Evolutionary conservation across 2,113 vertebrate genomes (phyloP), one percentile per base, ranked within the genome.

Genomic region (Vanacampus margaritifer): DNA sequence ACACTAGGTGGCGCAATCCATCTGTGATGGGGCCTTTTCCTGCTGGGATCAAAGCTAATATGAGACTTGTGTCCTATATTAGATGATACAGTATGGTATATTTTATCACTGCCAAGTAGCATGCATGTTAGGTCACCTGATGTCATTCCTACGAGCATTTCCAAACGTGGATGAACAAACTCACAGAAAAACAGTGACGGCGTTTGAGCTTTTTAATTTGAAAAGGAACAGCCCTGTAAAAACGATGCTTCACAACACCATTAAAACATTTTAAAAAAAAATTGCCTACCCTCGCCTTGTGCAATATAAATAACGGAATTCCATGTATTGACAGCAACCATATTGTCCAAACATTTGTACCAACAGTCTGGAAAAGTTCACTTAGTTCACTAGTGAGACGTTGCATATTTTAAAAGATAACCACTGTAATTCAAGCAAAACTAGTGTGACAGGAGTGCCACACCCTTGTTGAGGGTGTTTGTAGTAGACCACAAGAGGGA

Each of bases 1-100:
- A 65, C 89, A 78, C 79, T 70, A 89, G 90, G 64, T 84, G 86
- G 84, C 75, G 70, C 59, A 26, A 67, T 5, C 69, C 8, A 37
- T 32, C 28, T 57, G 50, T 60, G 32, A 7, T 19, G 7, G 16
- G 5, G 14, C 45, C 19, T 60, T 16, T 13, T 56, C 48, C 48
- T 19, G 5, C 45, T 46, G 45, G 7, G 6, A 3, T n/a, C 9
- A 23, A 10, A 23, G 12, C 39, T 41, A 41, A 12, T 41, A 41
- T 13, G 39, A 4, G 39, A 51, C 21, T 51, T 10, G 8, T 23
- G n/a, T n/a, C 11, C 48, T 11, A 23, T 23, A 3, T 11, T 23
- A 51, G 9, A n/a, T 9, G 19, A n/a, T n/a, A n/a, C n/a, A 21
- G 45, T 46, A 5, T 26, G 3, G 51, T 54, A 54, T 12, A 24